Conservation (phyloP, 2,113 vertebrate genomes). For the Sinocyclocheilus rhinocerous region DNA sequence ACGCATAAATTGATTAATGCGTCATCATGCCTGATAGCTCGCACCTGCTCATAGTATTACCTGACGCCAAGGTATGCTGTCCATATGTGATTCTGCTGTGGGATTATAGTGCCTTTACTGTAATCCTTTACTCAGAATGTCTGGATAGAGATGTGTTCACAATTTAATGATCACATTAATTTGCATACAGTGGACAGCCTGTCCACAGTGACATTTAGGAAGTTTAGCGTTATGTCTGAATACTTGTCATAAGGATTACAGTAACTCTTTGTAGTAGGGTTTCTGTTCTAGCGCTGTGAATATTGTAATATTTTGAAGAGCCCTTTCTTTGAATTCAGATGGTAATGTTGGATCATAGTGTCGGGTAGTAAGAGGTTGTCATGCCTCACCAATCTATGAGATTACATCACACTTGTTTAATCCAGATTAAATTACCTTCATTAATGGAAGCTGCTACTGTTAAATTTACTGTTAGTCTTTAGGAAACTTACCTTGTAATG, state of each 20-base stretch:
- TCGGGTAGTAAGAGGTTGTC: slow-evolving; percentile 17
- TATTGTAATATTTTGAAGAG: slow-evolving; percentile 13
- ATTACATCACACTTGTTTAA: slow-evolving; percentile 67
- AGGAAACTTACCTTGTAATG: slow-evolving; percentile 29
- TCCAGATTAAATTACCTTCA: slow-evolving; percentile 70
- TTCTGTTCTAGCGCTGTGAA: slow-evolving; percentile 3
- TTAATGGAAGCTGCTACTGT: slow-evolving; percentile 25
- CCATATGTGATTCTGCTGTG: not conserved
- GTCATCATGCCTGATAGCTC: not conserved
- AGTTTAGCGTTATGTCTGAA: not conserved
- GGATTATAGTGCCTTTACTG: not conserved
- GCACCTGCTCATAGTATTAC: not conserved
- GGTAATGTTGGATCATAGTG: slow-evolving; percentile 43
- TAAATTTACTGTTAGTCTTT: slow-evolving; percentile 46
- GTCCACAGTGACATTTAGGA: not conserved
- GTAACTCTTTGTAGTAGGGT: not conserved
- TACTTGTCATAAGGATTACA: not conserved
- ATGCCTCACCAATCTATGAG: slow-evolving; percentile 57
- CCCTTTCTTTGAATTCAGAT: slow-evolving; percentile 13
- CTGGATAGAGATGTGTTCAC: not conserved
- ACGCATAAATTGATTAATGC: not conserved
- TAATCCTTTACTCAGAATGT: not conserved
- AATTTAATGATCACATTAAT: slow-evolving; percentile 2
- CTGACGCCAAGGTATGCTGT: not conserved
- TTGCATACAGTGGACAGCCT: not conserved